phyloP scores from a whole-genome alignment of 2,888 invertebrate species.

The Leucozona laternaria region DNA sequence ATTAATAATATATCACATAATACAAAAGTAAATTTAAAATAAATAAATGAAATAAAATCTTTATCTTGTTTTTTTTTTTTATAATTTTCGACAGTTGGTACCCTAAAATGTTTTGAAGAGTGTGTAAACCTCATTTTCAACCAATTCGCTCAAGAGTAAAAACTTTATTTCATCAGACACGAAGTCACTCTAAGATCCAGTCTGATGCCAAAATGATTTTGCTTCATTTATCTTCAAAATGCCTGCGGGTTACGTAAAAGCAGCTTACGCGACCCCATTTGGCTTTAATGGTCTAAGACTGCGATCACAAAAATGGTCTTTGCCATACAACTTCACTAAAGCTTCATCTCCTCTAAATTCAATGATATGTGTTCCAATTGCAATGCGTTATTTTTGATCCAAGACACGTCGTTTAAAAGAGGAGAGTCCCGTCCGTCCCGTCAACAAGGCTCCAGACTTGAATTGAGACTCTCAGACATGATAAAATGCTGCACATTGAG shows the following conservation, averaged over 20 bases:
- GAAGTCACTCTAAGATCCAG: slow-evolving; percentile 7
- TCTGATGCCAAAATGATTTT: slow-evolving; percentile 47
- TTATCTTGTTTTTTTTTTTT: too few species aligned
- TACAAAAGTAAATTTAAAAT: too few species aligned
- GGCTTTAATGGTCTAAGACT: slow-evolving; percentile 38
- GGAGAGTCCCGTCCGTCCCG: slow-evolving; percentile 16
- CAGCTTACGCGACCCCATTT: slow-evolving; percentile 52
- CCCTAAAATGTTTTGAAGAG: slow-evolving; percentile 9
- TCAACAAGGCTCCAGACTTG: slow-evolving; percentile 38
- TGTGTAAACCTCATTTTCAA: slow-evolving; percentile 1
- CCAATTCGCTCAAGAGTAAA: slow-evolving; percentile 4
- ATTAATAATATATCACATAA: too few species aligned
- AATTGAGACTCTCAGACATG: slow-evolving; percentile 29
- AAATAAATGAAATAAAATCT: too few species aligned
- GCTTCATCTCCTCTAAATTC: not conserved
- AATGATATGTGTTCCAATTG: slow-evolving; percentile 51
- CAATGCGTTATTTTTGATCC: slow-evolving; percentile 30
- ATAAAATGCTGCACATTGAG: slow-evolving; percentile 39
- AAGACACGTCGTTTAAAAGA: not conserved
- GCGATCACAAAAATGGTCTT: slow-evolving; percentile 12
- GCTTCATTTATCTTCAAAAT: slow-evolving; percentile 48
- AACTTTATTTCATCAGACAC: slow-evolving; percentile 9
- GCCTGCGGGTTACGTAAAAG: slow-evolving; percentile 62
- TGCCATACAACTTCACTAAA: slow-evolving; percentile 13
- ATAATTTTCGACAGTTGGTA: too few species aligned